Conservation (phyloP, 2,888 invertebrate species). For the Cephus rjabovi region DNA sequence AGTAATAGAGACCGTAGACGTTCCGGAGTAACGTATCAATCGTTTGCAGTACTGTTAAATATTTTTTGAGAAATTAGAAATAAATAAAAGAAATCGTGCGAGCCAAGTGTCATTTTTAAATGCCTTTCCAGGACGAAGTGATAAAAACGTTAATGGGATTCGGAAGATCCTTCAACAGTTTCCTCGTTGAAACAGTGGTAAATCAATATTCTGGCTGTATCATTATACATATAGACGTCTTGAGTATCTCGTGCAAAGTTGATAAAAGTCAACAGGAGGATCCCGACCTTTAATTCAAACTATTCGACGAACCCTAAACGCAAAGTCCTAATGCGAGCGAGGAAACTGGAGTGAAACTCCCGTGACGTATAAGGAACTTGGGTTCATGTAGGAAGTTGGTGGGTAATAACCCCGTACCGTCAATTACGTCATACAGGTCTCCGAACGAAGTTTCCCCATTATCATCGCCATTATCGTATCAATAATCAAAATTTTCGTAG, state of each 20-base stretch:
- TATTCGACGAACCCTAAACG: not conserved
- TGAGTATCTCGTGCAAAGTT: not conserved
- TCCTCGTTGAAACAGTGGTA: not conserved
- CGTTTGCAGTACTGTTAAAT: not conserved
- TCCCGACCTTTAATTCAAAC: not conserved
- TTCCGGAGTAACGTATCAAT: not conserved
- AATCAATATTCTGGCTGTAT: not conserved
- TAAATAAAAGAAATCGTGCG: not conserved
- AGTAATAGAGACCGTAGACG: not conserved
- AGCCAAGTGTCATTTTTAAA: not conserved
- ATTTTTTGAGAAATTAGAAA: not conserved
- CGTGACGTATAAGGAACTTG: not conserved
- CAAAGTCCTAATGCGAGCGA: not conserved
- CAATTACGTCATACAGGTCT: not conserved
- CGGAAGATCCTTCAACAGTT: not conserved
- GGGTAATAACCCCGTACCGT: not conserved
- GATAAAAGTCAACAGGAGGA: not conserved
- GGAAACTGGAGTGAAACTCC: not conserved
- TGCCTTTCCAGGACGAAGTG: accelerated
- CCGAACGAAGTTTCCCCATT: not conserved
- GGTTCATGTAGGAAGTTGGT: not conserved
- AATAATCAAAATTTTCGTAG: not conserved
- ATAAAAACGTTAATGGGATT: not conserved
- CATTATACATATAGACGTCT: not conserved
- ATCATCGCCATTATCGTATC: not conserved